Evolutionary conservation across 1,140 invertebrate genomes (phyloP), one percentile per base, ranked within the genome.

Genomic region (Cydia splendana): DNA sequence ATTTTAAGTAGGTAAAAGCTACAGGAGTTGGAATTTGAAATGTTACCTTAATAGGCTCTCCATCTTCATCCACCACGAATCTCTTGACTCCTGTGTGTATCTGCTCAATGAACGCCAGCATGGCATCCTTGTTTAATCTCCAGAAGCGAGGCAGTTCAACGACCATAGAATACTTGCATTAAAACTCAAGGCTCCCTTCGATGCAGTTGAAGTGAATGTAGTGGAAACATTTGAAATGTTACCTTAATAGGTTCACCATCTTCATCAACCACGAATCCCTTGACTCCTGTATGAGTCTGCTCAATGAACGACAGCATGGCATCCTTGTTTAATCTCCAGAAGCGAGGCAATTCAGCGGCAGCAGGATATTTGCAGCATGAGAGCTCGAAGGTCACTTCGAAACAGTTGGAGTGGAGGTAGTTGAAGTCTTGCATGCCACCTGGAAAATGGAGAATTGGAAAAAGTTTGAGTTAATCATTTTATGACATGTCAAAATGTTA

Each of bases 401-500:
- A 98, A 87, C 98, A 98, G 92, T 99, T 99, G 10, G 97, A 99
- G 79, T 96, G 95, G 5, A 97, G 94, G 91, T 99, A 99, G 94
- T 99, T 99, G 90, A 98, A 99, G 92, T 99, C 99, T 94, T 99
- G 98, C 98, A 99, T 99, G 57, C 98, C 98, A 83, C 97, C 97
- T 96, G 93, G 78, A 82, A 82, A 62, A 57, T 75, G 77, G 57
- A 51, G 42, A 62, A 62, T n/a, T 34, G 0, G 34, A 34, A 34
- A 30, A 3, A 30, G 30, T 30, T 30, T 3, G 4, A n/a, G n/a
- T n/a, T n/a, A n/a, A n/a, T n/a, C n/a, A n/a, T n/a, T n/a, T n/a
- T n/a, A n/a, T n/a, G n/a, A n/a, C n/a, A n/a, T n/a, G n/a, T n/a
- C n/a, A n/a, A n/a, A n/a, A n/a, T n/a, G n/a, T n/a, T n/a, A n/a